Percentiles rank a stretch among this genome's conserved stretches.
These are phyloP conservation scores for Anagrus nilaparvatae DNA, from an alignment of 1,140 invertebrate species.

Conservation along the genomic window DNA sequence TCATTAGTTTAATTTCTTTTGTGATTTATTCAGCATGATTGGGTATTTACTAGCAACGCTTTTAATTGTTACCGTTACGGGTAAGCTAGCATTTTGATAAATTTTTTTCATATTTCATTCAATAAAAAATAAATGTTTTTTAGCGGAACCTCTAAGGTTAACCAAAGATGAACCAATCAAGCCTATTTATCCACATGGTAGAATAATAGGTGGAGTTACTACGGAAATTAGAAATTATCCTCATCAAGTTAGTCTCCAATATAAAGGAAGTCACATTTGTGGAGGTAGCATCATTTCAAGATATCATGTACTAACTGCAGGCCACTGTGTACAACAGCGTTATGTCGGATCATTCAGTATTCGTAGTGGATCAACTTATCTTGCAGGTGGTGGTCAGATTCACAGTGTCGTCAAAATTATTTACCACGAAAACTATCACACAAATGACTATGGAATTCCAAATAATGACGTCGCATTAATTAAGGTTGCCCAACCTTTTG, in stretches of 20 bases:
- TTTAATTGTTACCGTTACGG: too few species aligned
- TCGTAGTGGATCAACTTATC: neutral
- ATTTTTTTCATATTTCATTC: too few species aligned
- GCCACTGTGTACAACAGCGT: constrained; percentile 38
- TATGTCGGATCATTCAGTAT: too few species aligned
- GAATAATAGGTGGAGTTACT: constrained; percentile 43
- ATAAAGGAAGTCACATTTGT: constrained; percentile 44
- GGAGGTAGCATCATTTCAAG: constrained; percentile 45
- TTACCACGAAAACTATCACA: constrained; percentile 6
- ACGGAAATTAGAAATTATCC: constrained; percentile 42
- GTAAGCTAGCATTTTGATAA: too few species aligned
- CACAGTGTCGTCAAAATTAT: constrained; percentile 14
- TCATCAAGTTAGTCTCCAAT: constrained; percentile 47
- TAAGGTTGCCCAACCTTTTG: constrained; percentile 41
- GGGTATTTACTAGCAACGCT: too few species aligned
- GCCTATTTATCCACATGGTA: too few species aligned
- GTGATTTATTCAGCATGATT: too few species aligned
- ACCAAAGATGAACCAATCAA: too few species aligned
- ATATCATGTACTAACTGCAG: constrained; percentile 45
- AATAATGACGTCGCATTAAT: constrained; percentile 54
- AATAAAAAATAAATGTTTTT: too few species aligned
- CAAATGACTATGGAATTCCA: constrained; percentile 26
- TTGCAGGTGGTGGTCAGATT: constrained; percentile 2
- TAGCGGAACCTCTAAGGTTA: too few species aligned
- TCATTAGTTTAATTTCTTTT: too few species aligned